Evolutionary conservation across 2,888 invertebrate genomes (phyloP), one percentile per base, ranked within the genome.

Genomic region (Vesta saturnalis): DNA sequence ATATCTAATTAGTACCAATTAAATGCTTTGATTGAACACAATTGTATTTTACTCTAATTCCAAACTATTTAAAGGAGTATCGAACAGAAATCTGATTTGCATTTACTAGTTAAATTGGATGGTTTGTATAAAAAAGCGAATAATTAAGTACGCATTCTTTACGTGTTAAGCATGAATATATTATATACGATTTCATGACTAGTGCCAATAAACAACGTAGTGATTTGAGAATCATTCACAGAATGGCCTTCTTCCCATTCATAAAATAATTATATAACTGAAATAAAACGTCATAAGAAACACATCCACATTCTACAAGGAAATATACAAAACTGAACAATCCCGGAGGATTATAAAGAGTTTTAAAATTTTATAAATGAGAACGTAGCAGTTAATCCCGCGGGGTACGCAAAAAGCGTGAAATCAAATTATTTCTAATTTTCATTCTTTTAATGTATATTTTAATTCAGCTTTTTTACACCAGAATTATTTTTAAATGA

Each of bases 221-320:
- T 21, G 52, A 52, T 52, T 52, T 19, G 8, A 19, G 19, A 21
- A 52, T 19, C 52, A 52, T 52, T 52, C 52, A 52, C 10, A 52
- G 19, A 52, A 12, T 21, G 19, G 12, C 21, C 19, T 52, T 21
- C 21, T 16, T 12, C 49, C 19, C 52, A 52, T 52, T 52, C 52
- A 52, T 52, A 52, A 52, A 52, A 52, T 12, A 52, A 52, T 52
- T 52, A 21, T 21, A 19, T 10, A 39, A 39, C n/a, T n/a, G 39
- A 12, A 39, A 39, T 39, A 8, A 39, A n/a, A 23, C 23, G 23
- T 23, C 8, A 23, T 8, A 23, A 23, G 23, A 23, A 23, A 23
- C 23, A 23, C 23, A 23, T 23, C 23, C 3, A 3, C 3, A 23
- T 23, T 23, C n/a, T n/a, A n/a, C n/a, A n/a, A n/a, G n/a, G n/a